phyloP scores from a whole-genome alignment of 30 jellyfish, hydroid and myxozoan species.

The Chrysaora quinquecirrha region DNA sequence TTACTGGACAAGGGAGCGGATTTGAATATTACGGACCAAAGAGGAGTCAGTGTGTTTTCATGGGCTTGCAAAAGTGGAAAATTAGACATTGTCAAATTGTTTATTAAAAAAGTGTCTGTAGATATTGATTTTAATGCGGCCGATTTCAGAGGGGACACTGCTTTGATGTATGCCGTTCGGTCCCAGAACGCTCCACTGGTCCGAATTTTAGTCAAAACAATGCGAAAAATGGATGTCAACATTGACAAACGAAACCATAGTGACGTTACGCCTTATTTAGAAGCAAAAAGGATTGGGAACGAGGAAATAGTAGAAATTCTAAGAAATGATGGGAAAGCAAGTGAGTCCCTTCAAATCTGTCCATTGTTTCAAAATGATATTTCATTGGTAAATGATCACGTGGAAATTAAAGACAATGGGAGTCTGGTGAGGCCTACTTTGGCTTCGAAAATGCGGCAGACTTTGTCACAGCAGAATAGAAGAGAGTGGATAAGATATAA shows the following conservation, averaged over 20 bases:
- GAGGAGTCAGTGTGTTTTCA: slow-evolving; percentile 66
- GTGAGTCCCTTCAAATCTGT: slow-evolving; percentile 39
- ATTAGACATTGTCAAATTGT: slow-evolving; percentile 26
- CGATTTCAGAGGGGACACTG: slow-evolving; percentile 66
- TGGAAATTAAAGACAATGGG: not conserved
- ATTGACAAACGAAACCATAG: slow-evolving; percentile 58
- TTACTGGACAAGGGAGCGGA: slow-evolving; percentile 55
- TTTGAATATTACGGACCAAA: slow-evolving; percentile 30
- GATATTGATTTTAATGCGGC: slow-evolving; percentile 55
- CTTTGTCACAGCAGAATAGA: not conserved
- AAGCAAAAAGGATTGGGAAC: slow-evolving; percentile 58
- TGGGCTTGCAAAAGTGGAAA: slow-evolving; percentile 66
- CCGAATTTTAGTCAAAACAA: slow-evolving; percentile 29
- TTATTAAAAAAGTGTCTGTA: slow-evolving; percentile 27
- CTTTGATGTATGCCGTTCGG: slow-evolving; percentile 83
- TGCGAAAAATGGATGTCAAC: slow-evolving; percentile 48
- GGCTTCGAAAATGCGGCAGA: slow-evolving; percentile 8
- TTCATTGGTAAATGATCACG: not conserved
- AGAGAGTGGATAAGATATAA: not conserved
- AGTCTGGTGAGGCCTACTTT: not conserved
- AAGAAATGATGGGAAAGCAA: slow-evolving; percentile 56
- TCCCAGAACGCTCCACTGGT: slow-evolving; percentile 53
- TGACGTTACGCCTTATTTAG: slow-evolving; percentile 81
- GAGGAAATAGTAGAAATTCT: slow-evolving; percentile 50
- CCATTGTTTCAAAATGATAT: slow-evolving; percentile 43